These are phyloP conservation scores for Periophthalmus modestus DNA, from an alignment of 2,113 vertebrate species.

Conservation along the genomic window DNA sequence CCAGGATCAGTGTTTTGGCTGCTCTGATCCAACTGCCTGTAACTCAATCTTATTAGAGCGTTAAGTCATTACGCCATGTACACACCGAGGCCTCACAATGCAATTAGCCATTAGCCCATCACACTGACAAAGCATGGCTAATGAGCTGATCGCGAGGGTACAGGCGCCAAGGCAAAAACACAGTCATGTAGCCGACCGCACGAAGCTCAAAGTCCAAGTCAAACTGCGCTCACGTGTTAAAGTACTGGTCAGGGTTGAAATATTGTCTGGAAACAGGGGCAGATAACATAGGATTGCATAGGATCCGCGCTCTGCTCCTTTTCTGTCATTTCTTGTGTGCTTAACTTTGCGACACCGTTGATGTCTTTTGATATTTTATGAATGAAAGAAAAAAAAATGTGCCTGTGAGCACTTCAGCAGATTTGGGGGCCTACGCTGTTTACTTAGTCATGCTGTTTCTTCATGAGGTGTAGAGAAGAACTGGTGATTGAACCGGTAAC, in stretches of 20 bases:
- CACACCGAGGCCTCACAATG: constrained; percentile 70
- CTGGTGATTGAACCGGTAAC: too few species aligned
- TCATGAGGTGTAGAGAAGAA: background rate
- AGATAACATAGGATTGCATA: too few species aligned
- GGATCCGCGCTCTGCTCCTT: too few species aligned
- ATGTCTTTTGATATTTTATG: too few species aligned
- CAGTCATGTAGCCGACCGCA: constrained; percentile 63
- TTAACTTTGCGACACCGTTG: too few species aligned
- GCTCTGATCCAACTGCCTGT: constrained; percentile 59
- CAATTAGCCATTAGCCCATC: constrained; percentile 77
- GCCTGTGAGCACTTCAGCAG: constrained; percentile 25
- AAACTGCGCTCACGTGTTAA: constrained; percentile 39
- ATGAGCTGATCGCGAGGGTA: constrained; percentile 67
- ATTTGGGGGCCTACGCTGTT: background rate
- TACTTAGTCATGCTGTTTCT: background rate
- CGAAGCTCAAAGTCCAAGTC: constrained; percentile 8
- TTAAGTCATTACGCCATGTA: constrained; percentile 75
- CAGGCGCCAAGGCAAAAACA: constrained; percentile 63
- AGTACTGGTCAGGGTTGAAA: too few species aligned
- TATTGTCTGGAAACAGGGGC: too few species aligned
- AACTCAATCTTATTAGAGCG: constrained; percentile 76
- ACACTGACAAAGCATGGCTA: constrained; percentile 73
- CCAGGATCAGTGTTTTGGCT: constrained; percentile 63
- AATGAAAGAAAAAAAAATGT: too few species aligned
- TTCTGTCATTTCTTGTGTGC: too few species aligned